These are phyloP conservation scores for Chrysolina haemoptera DNA, from an alignment of 2,888 invertebrate genomes.

Conservation along the genomic window DNA sequence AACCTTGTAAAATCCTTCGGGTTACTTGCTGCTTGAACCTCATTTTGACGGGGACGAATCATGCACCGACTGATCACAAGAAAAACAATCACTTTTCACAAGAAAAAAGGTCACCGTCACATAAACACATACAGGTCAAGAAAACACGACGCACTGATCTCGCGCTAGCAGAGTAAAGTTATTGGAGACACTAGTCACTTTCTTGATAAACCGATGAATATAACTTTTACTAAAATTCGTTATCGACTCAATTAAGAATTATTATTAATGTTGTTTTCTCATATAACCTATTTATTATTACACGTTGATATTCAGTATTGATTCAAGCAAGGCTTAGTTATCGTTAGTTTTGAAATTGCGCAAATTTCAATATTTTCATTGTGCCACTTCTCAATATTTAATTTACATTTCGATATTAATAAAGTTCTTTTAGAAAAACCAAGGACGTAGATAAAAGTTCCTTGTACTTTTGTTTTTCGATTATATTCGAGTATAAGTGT, in stretches of 20 bases:
- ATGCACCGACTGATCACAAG: constrained; percentile 31
- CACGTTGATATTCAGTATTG: constrained; percentile 41
- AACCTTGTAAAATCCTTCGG: constrained; percentile 57
- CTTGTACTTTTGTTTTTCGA: constrained; percentile 30
- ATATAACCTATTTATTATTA: constrained; percentile 46
- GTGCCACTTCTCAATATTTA: constrained; percentile 14
- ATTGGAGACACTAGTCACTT: constrained; percentile 53
- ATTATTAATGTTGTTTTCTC: constrained; percentile 43
- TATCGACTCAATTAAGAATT: constrained; percentile 53
- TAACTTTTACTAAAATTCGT: constrained; percentile 56
- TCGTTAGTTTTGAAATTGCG: constrained; percentile 29
- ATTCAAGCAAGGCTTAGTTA: constrained; percentile 33
- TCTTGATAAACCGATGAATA: constrained; percentile 55
- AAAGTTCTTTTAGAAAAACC: constrained; percentile 34
- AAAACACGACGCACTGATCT: constrained; percentile 52
- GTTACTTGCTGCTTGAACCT: constrained; percentile 61
- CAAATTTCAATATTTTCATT: constrained; percentile 33
- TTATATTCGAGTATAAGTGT: not conserved
- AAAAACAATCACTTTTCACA: constrained; percentile 38
- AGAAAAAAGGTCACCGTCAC: constrained; percentile 50
- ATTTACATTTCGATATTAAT: constrained; percentile 26
- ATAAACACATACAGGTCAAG: constrained; percentile 54
- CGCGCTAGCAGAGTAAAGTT: constrained; percentile 43
- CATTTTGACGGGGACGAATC: constrained; percentile 49
- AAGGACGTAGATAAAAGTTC: constrained; percentile 37